A percentile compares a stretch with the other conserved stretches of the same genome.
Evolutionary conservation across 2,888 invertebrate genomes (phyloP).

Genomic region (Ectemnius cavifrons): DNA sequence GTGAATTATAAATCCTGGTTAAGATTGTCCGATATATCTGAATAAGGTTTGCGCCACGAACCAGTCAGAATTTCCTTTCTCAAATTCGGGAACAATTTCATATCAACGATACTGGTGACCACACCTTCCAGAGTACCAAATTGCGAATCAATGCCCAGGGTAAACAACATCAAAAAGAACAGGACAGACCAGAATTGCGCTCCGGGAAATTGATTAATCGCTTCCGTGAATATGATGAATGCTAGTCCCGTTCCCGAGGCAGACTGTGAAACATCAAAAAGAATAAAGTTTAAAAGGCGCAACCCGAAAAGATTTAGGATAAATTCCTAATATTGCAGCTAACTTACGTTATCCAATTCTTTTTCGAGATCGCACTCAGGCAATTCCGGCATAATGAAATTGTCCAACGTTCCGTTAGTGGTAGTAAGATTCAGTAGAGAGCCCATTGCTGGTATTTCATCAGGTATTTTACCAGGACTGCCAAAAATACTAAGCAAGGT

Average conservation of each 20-base stretch:
- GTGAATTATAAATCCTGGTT: constrained; percentile 7
- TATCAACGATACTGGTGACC: constrained; percentile 95
- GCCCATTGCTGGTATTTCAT: constrained; percentile 81
- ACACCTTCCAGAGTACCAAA: constrained; percentile 98
- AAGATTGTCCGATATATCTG: background rate
- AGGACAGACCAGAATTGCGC: constrained; percentile 97
- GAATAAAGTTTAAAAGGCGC: background rate
- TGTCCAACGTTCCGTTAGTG: constrained; percentile 80
- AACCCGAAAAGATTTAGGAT: background rate
- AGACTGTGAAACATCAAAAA: constrained; percentile 82
- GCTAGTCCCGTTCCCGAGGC: constrained; percentile 97
- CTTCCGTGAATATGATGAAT: constrained; percentile 98
- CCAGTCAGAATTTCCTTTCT: constrained; percentile 94
- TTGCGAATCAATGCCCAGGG: constrained; percentile 97
- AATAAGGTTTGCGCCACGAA: constrained; percentile 55
- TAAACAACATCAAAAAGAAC: constrained; percentile 98
- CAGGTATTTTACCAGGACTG: constrained; percentile 78
- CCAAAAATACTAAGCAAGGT: constrained; percentile 82
- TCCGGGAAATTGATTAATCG: constrained; percentile 97
- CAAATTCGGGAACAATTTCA: constrained; percentile 95
- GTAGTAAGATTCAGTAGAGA: constrained; percentile 79
- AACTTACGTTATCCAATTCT: constrained; percentile 92
- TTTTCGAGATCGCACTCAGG: constrained; percentile 90
- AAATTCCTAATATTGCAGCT: background rate
- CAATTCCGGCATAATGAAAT: constrained; percentile 83